Percentiles rank a stretch among this genome's conserved stretches.
phyloP scores from a whole-genome alignment of 2,797 vertebrate species.

The Buphagus erythrorhynchus region DNA sequence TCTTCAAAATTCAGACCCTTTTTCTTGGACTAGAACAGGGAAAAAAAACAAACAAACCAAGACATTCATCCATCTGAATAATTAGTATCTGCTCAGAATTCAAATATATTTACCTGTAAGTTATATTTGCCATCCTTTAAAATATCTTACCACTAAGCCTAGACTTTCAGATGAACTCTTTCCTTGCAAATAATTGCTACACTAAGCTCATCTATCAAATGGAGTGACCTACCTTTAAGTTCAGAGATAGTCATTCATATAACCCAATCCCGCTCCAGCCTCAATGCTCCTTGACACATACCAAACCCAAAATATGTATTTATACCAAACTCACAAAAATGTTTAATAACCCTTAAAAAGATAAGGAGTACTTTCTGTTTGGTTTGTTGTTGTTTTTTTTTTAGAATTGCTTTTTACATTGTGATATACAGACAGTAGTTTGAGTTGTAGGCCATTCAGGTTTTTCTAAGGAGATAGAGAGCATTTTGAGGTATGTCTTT shows the following conservation, averaged over 20 bases:
- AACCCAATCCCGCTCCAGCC: not conserved
- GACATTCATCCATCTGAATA: not conserved
- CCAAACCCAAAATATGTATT: not conserved
- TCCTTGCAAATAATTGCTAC: not conserved
- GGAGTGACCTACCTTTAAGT: not conserved
- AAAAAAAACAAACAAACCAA: not conserved
- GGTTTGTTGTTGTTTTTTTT: accelerated
- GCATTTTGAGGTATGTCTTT: accelerated
- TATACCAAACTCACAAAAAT: not conserved
- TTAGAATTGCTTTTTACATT: not conserved
- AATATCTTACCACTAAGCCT: not conserved
- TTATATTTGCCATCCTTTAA: not conserved
- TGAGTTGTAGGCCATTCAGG: not conserved
- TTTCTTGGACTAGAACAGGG: slow-evolving; percentile 89
- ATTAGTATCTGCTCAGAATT: not conserved
- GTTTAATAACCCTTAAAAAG: not conserved
- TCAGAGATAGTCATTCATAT: accelerated
- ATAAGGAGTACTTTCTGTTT: not conserved
- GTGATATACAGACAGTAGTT: not conserved
- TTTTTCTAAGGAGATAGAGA: not conserved
- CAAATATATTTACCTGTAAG: not conserved
- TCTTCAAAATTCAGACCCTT: slow-evolving; percentile 94
- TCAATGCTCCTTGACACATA: not conserved
- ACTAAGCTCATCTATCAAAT: not conserved
- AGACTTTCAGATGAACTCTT: not conserved